Conservation (phyloP, 64 coral and sea anemone genomes). For the Porites lutea region DNA sequence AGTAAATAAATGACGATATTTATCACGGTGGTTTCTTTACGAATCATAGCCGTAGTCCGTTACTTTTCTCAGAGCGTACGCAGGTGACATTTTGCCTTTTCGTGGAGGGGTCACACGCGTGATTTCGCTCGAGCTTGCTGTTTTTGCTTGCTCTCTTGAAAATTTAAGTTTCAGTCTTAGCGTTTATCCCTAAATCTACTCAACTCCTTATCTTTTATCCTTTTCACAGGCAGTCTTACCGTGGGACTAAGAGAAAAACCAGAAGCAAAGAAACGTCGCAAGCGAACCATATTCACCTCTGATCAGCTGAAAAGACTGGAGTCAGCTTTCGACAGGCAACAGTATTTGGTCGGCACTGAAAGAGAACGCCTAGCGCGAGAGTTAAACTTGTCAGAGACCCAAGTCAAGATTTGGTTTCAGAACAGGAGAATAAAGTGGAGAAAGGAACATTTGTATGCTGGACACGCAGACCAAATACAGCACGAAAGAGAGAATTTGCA, state of each 20-base stretch:
- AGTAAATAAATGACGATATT: too few relatives aligned
- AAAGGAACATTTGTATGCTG: conserved; percentile 68
- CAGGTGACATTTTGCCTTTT: too few relatives aligned
- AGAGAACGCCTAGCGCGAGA: conserved; percentile 79
- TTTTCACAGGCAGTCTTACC: conserved; percentile 5
- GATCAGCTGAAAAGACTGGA: conserved; percentile 86
- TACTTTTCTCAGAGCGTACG: too few relatives aligned
- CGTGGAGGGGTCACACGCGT: too few relatives aligned
- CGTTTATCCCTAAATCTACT: too few relatives aligned
- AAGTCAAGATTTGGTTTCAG: conserved; percentile 97
- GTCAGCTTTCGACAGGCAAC: conserved; percentile 85
- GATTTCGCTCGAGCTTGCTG: too few relatives aligned
- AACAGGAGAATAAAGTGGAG: conserved; percentile 96
- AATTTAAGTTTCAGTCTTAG: too few relatives aligned
- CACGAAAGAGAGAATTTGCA: neutral
- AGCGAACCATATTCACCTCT: conserved; percentile 90
- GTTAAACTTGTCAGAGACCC: conserved; percentile 85
- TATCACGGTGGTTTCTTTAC: too few relatives aligned
- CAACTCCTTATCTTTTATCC: too few relatives aligned
- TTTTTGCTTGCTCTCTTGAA: too few relatives aligned
- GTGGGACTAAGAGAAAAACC: conserved; percentile 21
- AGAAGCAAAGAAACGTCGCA: conserved; percentile 80
- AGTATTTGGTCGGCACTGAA: conserved; percentile 84
- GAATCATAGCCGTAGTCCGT: too few relatives aligned
- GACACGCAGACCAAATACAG: neutral